phyloP scores from a whole-genome alignment of 2,888 invertebrate genomes.

The Watsonalla cultraria region DNA sequence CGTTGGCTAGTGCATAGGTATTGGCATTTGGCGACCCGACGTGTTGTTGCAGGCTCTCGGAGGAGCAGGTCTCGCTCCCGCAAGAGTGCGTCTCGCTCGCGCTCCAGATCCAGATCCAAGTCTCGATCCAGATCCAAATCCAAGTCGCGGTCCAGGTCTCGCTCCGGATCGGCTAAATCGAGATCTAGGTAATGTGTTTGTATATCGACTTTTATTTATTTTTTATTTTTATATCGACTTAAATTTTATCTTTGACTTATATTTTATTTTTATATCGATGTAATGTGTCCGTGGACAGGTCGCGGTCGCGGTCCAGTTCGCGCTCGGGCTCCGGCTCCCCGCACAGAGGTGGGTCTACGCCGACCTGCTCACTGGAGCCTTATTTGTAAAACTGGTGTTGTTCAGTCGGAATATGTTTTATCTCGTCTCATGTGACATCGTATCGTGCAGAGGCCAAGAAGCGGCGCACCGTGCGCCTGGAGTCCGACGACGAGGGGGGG shows the following conservation, averaged over 20 bases:
- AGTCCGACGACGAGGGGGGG: slow-evolving; percentile 75
- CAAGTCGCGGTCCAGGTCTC: slow-evolving; percentile 14
- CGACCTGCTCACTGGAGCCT: too few relatives aligned
- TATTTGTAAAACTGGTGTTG: too few relatives aligned
- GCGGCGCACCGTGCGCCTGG: slow-evolving; percentile 75
- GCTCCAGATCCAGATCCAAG: slow-evolving; percentile 21
- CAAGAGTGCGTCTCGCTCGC: slow-evolving; percentile 13
- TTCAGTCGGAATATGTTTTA: too few relatives aligned
- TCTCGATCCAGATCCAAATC: slow-evolving; percentile 27
- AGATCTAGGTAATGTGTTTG: slow-evolving; percentile 41
- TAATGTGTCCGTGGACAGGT: slow-evolving; percentile 12
- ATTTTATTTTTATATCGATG: too few relatives aligned
- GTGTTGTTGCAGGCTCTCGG: slow-evolving; percentile 18
- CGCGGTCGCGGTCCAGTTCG: slow-evolving; percentile 43
- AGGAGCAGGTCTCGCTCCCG: slow-evolving; percentile 32
- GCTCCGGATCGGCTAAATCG: slow-evolving; percentile 32
- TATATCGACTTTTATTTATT: too few relatives aligned
- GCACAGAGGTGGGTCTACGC: slow-evolving; percentile 32
- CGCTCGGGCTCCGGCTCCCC: slow-evolving; percentile 42
- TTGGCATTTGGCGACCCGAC: too few relatives aligned
- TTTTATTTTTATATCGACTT: too few relatives aligned
- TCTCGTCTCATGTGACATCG: neutral
- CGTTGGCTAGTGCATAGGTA: too few relatives aligned
- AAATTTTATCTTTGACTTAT: too few relatives aligned
- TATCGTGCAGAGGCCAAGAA: slow-evolving; percentile 41